Conservation (phyloP, 2,888 invertebrate species). For the Hydriomena furcata region DNA sequence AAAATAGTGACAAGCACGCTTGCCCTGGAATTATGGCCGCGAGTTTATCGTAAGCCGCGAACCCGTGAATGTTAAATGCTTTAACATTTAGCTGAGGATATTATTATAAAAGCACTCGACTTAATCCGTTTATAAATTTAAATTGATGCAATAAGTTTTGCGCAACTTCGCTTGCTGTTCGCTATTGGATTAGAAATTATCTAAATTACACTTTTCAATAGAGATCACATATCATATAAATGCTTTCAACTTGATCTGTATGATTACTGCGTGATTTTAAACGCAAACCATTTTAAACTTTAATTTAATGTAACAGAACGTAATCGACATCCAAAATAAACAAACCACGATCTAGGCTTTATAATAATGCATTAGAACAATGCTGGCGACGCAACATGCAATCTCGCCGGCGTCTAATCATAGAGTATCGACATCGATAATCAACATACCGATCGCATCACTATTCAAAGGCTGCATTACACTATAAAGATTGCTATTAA, state of each 20-base stretch:
- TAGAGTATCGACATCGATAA: slow-evolving; percentile 66
- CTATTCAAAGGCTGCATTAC: slow-evolving; percentile 65
- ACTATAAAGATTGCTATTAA: slow-evolving; percentile 82
- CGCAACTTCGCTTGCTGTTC: background rate
- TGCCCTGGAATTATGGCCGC: slow-evolving; percentile 39
- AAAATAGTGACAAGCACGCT: slow-evolving; percentile 68
- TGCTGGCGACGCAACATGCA: slow-evolving; percentile 44
- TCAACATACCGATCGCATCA: slow-evolving; percentile 60
- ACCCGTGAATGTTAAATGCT: slow-evolving; percentile 16
- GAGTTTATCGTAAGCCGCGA: slow-evolving; percentile 19
- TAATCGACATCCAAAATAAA: slow-evolving; percentile 31
- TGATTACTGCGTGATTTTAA: slow-evolving; percentile 10
- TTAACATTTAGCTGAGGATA: slow-evolving; percentile 7
- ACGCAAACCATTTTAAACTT: slow-evolving; percentile 9
- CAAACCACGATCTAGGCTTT: slow-evolving; percentile 27
- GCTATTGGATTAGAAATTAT: slow-evolving; percentile 5
- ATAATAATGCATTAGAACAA: slow-evolving; percentile 41
- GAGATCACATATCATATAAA: slow-evolving; percentile 1
- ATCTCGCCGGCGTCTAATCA: slow-evolving; percentile 53
- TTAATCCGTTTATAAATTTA: background rate
- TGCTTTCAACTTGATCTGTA: slow-evolving; percentile 14
- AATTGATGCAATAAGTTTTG: background rate
- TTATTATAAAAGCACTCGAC: slow-evolving; percentile 5
- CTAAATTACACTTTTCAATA: slow-evolving; percentile 10
- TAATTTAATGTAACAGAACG: slow-evolving; percentile 34